Base-by-base conservation (phyloP, 2,888 invertebrate species). In the Drosophila suboccidentalis region DNA sequence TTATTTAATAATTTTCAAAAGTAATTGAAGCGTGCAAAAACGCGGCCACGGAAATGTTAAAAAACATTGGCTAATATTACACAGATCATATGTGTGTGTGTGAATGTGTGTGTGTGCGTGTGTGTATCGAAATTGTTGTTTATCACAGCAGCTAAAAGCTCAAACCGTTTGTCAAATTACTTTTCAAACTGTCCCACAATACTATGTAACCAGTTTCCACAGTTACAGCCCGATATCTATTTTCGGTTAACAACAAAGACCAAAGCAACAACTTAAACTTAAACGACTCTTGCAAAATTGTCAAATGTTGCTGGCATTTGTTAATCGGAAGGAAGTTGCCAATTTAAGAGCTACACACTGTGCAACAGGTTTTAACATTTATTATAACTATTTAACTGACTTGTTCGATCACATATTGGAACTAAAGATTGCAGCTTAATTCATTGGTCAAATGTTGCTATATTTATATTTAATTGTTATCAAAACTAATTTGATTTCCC, bases 11-110 rank as follows among this genome's bases (percentile, higher is more conserved):
- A 75, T 75, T 72, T 79, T 71, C 29, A 60, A 61, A 62, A 58
- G 68, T 79, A 83, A 87, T 81, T 81, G 87, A 87, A 89, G 89
- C 85, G 81, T 86, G 79, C 81, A 77, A 81, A 83, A 69, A 69
- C 26, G 64, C 46, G 34, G 29, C n/a, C 32, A 29, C 62, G 68
- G 72, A 87, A 82, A 81, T 71, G 77, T 66, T 69, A 55, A 73
- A 66, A 44, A 44, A 34, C 38, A 71, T 61, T 69, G 63, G 49
- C 64, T 46, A 71, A 71, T 50, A 71, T 46, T 44, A 62, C 58
- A 49, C 19, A 38, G 22, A 19, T 11, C 32, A 1, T 54, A 22
- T 38, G 17, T 53, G 9, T 51, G 19, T 57, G 10, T 17, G 6
- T 49, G 19, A 19, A 19, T 19, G 6, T 67, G 29, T 43, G 5